Percentiles rank a stretch among this genome's conserved stretches.
Conservation (phyloP, 2,113 vertebrate genomes). For the Antechinus flavipes region DNA sequence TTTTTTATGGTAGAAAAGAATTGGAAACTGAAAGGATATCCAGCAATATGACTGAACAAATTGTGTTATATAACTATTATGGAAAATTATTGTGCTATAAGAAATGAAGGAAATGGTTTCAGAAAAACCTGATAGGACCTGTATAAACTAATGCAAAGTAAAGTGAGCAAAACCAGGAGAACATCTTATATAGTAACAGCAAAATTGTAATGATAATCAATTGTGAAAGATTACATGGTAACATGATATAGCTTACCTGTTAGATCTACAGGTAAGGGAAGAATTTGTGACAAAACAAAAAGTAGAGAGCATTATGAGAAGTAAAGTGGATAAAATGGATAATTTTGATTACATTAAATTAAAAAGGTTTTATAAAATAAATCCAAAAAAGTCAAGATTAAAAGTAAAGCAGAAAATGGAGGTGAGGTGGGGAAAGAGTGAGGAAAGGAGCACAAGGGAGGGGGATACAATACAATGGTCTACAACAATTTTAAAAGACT, state of each 20-base stretch:
- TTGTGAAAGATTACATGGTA: not conserved
- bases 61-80: not conserved
- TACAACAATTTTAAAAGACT: not conserved
- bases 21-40: not conserved
- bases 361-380: no score
- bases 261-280: no score
- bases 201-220: not conserved
- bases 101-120: not conserved
- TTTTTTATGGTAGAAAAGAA: not conserved
- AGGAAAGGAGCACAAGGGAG: no score
- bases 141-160: not conserved
- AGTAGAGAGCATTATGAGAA: no score
- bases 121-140: not conserved
- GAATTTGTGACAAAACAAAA: no score
- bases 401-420: no score
- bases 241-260: no score
- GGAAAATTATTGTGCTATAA: not conserved
- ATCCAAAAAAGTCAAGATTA: no score
- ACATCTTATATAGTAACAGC: not conserved
- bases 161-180: not conserved
- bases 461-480: not conserved
- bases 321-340: no score
- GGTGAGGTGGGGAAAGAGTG: no score
- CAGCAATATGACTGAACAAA: not conserved
- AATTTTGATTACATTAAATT: no score